Conservation (phyloP, 2,888 invertebrate species). For the Acanthococcus lagerstroemiae region DNA sequence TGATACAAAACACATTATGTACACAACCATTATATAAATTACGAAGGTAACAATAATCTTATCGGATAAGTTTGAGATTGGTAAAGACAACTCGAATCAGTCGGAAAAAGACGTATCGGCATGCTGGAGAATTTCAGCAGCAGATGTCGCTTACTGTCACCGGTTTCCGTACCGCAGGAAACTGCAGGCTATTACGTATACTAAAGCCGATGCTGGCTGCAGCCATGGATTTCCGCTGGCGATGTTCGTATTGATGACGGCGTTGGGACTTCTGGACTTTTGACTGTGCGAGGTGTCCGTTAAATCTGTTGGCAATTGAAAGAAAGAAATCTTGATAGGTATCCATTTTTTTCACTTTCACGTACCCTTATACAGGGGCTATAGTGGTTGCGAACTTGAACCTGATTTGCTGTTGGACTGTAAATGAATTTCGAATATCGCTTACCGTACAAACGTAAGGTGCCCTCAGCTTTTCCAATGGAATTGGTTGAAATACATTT, state of each 20-base stretch:
- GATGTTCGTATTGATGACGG: background rate
- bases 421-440: no score
- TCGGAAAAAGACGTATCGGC: background rate
- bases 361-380: no score
- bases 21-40: constrained; percentile 23
- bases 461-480: constrained; percentile 66
- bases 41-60: constrained; percentile 20
- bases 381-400: no score
- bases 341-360: no score
- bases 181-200: no score
- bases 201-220: no score
- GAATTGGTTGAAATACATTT: constrained; percentile 73
- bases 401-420: no score
- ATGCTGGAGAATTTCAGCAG: no score
- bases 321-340: no score
- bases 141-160: no score
- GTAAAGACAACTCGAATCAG: constrained; percentile 9
- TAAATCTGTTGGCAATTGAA: no score
- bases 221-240: background rate
- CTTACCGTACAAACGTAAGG: constrained; percentile 61
- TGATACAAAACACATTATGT: constrained; percentile 1
- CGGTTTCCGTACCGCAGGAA: background rate
- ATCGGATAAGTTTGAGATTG: constrained; percentile 10
- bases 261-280: constrained; percentile 33
- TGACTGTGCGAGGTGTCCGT: constrained; percentile 33